phyloP scores from a whole-genome alignment of 2,113 vertebrate genomes.

The Nycticebus coucang region DNA sequence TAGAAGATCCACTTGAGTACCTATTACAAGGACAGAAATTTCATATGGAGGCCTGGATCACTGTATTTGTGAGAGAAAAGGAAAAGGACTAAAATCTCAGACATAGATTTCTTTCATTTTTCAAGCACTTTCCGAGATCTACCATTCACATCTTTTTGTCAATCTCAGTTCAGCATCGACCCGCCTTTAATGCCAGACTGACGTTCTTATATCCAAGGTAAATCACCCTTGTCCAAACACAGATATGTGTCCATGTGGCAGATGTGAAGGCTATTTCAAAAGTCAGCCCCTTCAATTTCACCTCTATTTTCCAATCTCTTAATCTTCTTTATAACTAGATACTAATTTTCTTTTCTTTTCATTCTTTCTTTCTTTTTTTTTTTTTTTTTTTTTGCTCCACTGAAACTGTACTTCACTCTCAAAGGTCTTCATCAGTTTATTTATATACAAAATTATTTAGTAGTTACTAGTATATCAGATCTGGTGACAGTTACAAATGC shows the following conservation, averaged over 20 bases:
- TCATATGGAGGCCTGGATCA: neutral
- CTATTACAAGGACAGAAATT: neutral
- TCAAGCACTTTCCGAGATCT: neutral
- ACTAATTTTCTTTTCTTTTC: neutral
- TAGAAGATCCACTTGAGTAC: neutral
- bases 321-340: neutral
- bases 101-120: neutral
- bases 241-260: neutral
- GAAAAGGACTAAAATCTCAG: neutral
- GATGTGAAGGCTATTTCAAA: neutral
- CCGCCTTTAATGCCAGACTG: neutral
- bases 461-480: neutral
- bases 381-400: neutral
- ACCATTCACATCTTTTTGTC: neutral
- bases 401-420: neutral
- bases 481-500: neutral
- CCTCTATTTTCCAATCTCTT: neutral
- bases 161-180: neutral
- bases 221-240: slow-evolving; percentile 4
- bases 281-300: neutral
- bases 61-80: neutral
- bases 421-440: neutral
- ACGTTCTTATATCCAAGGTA: neutral
- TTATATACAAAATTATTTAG: neutral
- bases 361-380: too few relatives aligned